Evolutionary conservation across 30 jellyfish, hydroid and myxozoan species (phyloP), one percentile per base, ranked within the genome.

Genomic region (Pelagia noctiluca): DNA sequence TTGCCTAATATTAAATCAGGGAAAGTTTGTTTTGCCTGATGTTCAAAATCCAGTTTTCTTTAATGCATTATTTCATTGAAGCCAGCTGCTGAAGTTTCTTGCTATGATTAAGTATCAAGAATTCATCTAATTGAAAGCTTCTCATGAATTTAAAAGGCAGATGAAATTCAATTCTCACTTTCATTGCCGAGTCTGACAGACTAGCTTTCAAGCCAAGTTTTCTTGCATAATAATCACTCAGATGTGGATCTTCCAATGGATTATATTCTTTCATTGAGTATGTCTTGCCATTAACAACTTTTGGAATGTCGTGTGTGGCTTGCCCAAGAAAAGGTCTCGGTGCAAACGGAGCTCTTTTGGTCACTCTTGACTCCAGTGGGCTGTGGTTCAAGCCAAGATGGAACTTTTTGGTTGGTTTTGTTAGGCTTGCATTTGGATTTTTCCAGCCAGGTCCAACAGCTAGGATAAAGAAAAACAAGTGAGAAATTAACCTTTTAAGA

Each of bases 331-430:
- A 78, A 2, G 82, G 50, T 57, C 98, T 50, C 13, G 98, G 90
- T 74, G 98, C 98, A 86, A 68, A 93, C 16, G 98, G 98, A 8
- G 98, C 98, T 64, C 89, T 76, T 24, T 86, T 87, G 69, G 97
- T 93, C 30, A 87, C 96, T 3, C 87, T 74, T 3, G 98, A 86
- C 77, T 93, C 96, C 11, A 87, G 62, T 38, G 98, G 85, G 46
- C 87, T 31, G 38, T 87, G 97, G 35, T 78, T 80, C 25, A 93
- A 53, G 1, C 94, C 46, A 5, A 87, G 67, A 30, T 68, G 81
- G 42, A 73, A 82, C 74, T 87, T 93, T 49, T 93, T 93, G 31
- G 82, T 73, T 1, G 97, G 91, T 16, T 54, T 83, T 63, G 98
- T 60, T 47, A 49, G 72, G 30, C 21, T n/a, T 7, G 97, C 98